Percentiles rank a stretch among this genome's conserved stretches.
Conservation (phyloP, 2,888 invertebrate genomes). For the Coecobrya sp. region DNA sequence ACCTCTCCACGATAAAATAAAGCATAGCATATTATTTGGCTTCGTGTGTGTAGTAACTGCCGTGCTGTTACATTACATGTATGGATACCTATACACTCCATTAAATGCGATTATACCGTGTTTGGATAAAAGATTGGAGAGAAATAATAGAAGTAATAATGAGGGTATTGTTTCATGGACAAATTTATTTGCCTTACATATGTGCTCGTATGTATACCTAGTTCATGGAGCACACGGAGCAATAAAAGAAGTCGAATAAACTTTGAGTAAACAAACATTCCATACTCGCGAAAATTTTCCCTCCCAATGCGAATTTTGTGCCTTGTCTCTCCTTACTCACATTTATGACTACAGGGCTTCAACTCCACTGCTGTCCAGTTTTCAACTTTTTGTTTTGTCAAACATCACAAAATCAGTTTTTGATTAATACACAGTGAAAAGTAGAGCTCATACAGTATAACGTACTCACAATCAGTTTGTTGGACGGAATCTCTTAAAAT, state of each 20-base stretch:
- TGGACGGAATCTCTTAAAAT: too few species aligned
- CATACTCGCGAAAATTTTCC: not conserved
- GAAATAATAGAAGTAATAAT: conserved; percentile 51
- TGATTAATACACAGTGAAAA: not conserved
- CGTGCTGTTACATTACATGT: too few species aligned
- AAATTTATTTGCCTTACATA: conserved; percentile 53
- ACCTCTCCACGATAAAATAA: conserved; percentile 9
- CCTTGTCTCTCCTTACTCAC: too few species aligned
- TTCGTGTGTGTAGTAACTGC: not conserved
- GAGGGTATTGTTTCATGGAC: conserved; percentile 52
- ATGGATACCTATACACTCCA: not conserved
- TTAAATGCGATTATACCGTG: conserved; percentile 33
- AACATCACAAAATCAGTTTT: not conserved
- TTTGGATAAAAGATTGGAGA: conserved; percentile 43
- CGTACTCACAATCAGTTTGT: too few species aligned
- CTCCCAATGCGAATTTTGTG: not conserved
- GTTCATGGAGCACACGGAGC: not conserved
- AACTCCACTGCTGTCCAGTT: not conserved
- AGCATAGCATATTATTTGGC: conserved; percentile 11
- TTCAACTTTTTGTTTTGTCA: not conserved
- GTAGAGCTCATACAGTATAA: too few species aligned
- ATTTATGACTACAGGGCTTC: not conserved
- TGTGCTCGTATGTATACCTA: not conserved
- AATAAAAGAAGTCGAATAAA: conserved; percentile 30
- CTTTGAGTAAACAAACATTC: not conserved